Percentiles rank a stretch among this genome's conserved stretches.
These are phyloP conservation scores for Aurelia coerulea DNA, from an alignment of 30 jellyfish, hydroid and myxozoan species.

Conservation along the genomic window DNA sequence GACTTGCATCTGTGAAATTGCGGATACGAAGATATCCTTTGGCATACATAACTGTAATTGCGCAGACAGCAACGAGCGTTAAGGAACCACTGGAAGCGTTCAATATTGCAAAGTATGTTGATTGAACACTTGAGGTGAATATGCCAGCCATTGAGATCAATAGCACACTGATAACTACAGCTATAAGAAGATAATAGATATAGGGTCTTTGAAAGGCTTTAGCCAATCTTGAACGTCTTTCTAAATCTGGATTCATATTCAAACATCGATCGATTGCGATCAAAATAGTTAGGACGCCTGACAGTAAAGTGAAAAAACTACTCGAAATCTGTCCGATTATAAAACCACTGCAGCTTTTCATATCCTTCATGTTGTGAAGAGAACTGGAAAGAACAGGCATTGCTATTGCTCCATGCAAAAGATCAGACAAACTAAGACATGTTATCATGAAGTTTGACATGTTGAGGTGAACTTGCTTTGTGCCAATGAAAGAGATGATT, in stretches of 20 bases:
- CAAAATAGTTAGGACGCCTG: neutral
- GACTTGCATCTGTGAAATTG: neutral
- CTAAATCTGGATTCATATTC: slow-evolving; percentile 17
- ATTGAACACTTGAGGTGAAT: neutral
- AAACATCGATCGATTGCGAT: slow-evolving; percentile 3
- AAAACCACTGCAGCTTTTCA: neutral
- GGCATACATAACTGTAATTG: neutral
- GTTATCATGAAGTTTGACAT: neutral
- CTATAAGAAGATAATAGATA: neutral
- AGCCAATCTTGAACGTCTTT: neutral
- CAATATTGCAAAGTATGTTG: neutral
- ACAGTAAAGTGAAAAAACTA: neutral
- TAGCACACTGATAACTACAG: neutral
- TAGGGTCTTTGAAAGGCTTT: neutral
- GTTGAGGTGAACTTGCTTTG: slow-evolving; percentile 3
- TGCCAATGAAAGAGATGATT: slow-evolving; percentile 6
- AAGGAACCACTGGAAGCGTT: neutral
- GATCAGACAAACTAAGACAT: slow-evolving; percentile 2
- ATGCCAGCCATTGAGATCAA: neutral
- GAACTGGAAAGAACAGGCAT: neutral
- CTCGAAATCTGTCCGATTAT: neutral
- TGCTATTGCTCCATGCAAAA: neutral
- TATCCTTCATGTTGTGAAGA: too few relatives aligned
- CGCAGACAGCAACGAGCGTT: neutral
- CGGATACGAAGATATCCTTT: neutral